These are phyloP conservation scores for Coptodon rendalli DNA, from an alignment of 2,113 vertebrate species.

Conservation along the genomic window DNA sequence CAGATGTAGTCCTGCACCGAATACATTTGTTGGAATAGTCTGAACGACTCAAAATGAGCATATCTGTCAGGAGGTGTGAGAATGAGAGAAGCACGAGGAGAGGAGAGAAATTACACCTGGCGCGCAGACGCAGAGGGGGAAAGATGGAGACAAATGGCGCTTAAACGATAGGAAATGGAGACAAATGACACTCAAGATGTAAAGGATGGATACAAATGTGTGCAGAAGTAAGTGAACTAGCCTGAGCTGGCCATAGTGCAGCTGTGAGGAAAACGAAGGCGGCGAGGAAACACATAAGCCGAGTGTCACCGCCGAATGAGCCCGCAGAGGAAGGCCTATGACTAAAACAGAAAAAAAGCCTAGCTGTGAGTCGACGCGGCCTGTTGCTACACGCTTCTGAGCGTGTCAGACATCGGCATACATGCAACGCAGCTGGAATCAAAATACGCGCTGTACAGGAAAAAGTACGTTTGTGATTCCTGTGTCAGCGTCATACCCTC, in stretches of 20 bases:
- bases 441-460: not conserved
- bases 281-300: not conserved
- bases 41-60: slow-evolving; percentile 4
- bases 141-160: slow-evolving; percentile 8
- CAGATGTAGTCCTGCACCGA: not conserved
- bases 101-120: not conserved
- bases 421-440: not conserved
- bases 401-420: not conserved
- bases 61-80: not conserved
- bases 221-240: not conserved
- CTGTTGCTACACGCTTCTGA: not conserved
- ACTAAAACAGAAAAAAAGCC: slow-evolving; percentile 39
- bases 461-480: slow-evolving; percentile 10
- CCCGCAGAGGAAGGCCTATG: slow-evolving; percentile 3
- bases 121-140: not conserved
- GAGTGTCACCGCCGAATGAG: not conserved
- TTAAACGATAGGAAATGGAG: slow-evolving; percentile 13
- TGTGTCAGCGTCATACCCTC: not conserved
- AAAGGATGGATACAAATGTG: slow-evolving; percentile 32
- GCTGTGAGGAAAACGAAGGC: not conserved
- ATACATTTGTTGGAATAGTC: not conserved
- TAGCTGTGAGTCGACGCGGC: not conserved
- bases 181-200: slow-evolving; percentile 5
- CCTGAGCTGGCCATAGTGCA: not conserved
- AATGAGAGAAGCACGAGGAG: not conserved